Conservation (phyloP, 2,888 invertebrate genomes). For the Hoplodrina ambigua region DNA sequence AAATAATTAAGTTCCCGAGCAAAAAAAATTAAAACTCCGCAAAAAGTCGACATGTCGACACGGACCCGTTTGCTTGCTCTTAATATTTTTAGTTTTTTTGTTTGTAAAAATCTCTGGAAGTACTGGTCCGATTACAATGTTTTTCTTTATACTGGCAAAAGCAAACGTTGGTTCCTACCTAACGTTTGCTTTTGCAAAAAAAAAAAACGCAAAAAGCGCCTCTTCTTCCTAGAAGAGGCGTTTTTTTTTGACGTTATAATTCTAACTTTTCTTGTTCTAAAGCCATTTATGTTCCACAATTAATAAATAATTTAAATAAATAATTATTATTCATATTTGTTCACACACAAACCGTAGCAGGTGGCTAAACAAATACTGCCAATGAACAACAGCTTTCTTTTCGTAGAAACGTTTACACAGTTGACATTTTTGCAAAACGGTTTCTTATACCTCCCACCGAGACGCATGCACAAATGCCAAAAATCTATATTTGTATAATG, state of each 20-base stretch:
- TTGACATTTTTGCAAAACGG: slow-evolving; percentile 78
- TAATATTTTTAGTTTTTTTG: too few species aligned
- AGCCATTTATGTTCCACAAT: not conserved
- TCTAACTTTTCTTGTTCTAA: not conserved
- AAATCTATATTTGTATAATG: slow-evolving; percentile 90
- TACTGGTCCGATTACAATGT: too few species aligned
- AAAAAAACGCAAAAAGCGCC: too few species aligned
- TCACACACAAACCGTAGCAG: slow-evolving; percentile 70
- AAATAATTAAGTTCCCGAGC: too few species aligned
- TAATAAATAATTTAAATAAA: slow-evolving; percentile 43
- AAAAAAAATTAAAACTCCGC: too few species aligned
- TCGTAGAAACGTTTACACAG: slow-evolving; percentile 78
- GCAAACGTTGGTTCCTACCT: too few species aligned
- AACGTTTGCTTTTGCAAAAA: too few species aligned
- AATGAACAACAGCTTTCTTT: slow-evolving; percentile 82
- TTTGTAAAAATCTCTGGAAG: too few species aligned
- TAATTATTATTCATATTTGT: slow-evolving; percentile 35
- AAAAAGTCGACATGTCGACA: too few species aligned
- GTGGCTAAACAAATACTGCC: slow-evolving; percentile 77
- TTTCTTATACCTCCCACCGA: slow-evolving; percentile 84
- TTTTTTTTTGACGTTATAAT: not conserved
- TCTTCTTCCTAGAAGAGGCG: too few species aligned
- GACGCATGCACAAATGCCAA: slow-evolving; percentile 87
- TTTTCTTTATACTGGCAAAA: too few species aligned
- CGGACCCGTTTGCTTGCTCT: too few species aligned